phyloP scores from a whole-genome alignment of 2,888 invertebrate genomes.

The Scelioninae gen. 1 region DNA sequence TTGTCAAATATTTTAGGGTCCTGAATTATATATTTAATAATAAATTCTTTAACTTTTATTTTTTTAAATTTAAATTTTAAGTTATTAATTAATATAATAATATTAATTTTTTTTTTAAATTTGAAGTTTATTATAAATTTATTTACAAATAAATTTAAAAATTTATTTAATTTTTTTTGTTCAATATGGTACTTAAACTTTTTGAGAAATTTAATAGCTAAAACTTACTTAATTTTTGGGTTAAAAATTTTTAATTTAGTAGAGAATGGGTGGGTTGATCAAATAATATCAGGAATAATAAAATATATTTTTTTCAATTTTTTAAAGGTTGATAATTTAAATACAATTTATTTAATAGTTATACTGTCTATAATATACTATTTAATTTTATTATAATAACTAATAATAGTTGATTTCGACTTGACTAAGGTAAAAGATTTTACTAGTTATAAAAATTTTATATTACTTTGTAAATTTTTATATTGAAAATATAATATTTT shows the following conservation, averaged over 20 bases:
- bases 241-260: neutral
- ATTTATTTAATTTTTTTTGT: slow-evolving; percentile 40
- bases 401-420: slow-evolving; percentile 72
- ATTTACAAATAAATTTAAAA: slow-evolving; percentile 11
- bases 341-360: slow-evolving; percentile 16
- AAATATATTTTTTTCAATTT: slow-evolving; percentile 11
- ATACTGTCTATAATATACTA: slow-evolving; percentile 82
- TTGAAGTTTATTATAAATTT: slow-evolving; percentile 19
- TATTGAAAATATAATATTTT: slow-evolving; percentile 67
- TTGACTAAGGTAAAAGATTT: slow-evolving; percentile 63
- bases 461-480: slow-evolving; percentile 43
- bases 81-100: slow-evolving; percentile 72
- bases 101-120: slow-evolving; percentile 79
- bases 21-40: slow-evolving; percentile 60
- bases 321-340: slow-evolving; percentile 24
- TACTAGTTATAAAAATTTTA: slow-evolving; percentile 42
- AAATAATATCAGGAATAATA: no score
- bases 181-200: slow-evolving; percentile 50
- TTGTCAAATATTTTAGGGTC: slow-evolving; percentile 67
- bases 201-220: slow-evolving; percentile 27
- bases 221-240: neutral
- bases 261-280: slow-evolving; percentile 28
- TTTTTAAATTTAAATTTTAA: slow-evolving; percentile 27
- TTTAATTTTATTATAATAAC: slow-evolving; percentile 69
- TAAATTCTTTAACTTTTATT: slow-evolving; percentile 48